Conservation (phyloP, 2,797 vertebrate genomes). For the Coranthus polyacanthus region DNA sequence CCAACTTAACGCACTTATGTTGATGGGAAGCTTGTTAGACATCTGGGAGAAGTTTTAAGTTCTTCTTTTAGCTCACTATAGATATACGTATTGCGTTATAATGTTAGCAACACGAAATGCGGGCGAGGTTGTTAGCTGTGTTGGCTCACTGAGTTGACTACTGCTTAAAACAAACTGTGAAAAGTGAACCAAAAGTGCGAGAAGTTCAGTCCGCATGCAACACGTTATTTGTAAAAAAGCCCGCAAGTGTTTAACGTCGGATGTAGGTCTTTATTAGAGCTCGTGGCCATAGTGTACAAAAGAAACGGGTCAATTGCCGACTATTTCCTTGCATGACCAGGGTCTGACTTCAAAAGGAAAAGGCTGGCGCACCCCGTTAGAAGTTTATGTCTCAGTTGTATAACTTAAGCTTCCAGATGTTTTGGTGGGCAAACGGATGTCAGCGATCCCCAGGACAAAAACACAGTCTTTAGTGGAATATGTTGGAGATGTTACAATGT, state of each 20-base stretch:
- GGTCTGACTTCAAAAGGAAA: no score
- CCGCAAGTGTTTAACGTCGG: background rate
- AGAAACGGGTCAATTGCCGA: background rate
- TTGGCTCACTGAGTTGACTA: background rate
- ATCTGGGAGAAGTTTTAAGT: conserved; percentile 28
- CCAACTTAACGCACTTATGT: conserved; percentile 43
- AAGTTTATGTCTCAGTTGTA: background rate
- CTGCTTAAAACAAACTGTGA: conserved; percentile 19
- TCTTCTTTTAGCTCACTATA: background rate
- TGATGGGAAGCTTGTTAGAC: conserved; percentile 38
- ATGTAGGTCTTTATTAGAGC: no score
- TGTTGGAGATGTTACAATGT: no score
- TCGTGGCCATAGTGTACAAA: rapidly evolving
- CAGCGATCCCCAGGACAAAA: background rate
- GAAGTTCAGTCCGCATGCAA: conserved; percentile 22
- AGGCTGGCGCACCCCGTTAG: background rate
- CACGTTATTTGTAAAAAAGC: conserved; percentile 1
- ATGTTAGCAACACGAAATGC: background rate
- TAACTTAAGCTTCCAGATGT: conserved; percentile 9
- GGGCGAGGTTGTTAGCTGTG: background rate
- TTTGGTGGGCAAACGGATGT: background rate
- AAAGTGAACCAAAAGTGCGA: conserved; percentile 32
- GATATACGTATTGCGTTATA: no score
- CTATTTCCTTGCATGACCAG: background rate
- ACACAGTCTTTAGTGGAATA: no score